These are phyloP conservation scores for Leptarthrus brevirostris DNA, from an alignment of 2,888 invertebrate genomes.

Conservation along the genomic window DNA sequence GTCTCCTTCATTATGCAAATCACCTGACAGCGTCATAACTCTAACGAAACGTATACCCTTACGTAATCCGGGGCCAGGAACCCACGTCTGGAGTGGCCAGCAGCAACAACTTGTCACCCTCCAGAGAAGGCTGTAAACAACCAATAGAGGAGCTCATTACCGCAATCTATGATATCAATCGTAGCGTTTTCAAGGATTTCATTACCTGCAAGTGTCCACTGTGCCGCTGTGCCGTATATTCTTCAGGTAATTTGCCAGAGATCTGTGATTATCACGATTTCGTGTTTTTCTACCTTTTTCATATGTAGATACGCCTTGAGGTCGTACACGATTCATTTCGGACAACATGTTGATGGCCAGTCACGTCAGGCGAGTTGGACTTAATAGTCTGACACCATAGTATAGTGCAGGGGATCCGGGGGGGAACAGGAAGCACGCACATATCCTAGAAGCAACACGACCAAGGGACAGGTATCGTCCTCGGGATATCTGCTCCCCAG, in stretches of 20 bases:
- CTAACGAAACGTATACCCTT: conserved; percentile 8
- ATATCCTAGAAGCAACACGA: conserved; percentile 29
- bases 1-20: conserved; percentile 54
- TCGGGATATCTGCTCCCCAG: conserved; percentile 16
- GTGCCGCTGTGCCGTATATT: conserved; percentile 15
- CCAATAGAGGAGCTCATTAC: conserved; percentile 50
- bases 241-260: conserved; percentile 46
- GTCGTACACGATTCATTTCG: conserved; percentile 47
- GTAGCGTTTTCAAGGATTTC: conserved; percentile 47
- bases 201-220: conserved; percentile 33
- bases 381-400: conserved; percentile 27
- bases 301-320: conserved; percentile 42
- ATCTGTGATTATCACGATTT: conserved; percentile 42
- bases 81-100: conserved; percentile 2
- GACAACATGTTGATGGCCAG: conserved; percentile 50
- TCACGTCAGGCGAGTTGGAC: conserved; percentile 47
- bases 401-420: background rate
- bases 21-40: conserved; percentile 45
- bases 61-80: background rate
- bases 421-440: conserved; percentile 23
- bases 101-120: conserved; percentile 49
- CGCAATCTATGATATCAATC: conserved; percentile 50
- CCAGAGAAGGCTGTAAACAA: conserved; percentile 32
- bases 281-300: conserved; percentile 41
- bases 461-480: background rate